Percentiles rank a stretch among this genome's conserved stretches.
These are phyloP conservation scores for Dendrocincla fuliginosa DNA, from an alignment of 2,797 vertebrate species.

Conservation along the genomic window DNA sequence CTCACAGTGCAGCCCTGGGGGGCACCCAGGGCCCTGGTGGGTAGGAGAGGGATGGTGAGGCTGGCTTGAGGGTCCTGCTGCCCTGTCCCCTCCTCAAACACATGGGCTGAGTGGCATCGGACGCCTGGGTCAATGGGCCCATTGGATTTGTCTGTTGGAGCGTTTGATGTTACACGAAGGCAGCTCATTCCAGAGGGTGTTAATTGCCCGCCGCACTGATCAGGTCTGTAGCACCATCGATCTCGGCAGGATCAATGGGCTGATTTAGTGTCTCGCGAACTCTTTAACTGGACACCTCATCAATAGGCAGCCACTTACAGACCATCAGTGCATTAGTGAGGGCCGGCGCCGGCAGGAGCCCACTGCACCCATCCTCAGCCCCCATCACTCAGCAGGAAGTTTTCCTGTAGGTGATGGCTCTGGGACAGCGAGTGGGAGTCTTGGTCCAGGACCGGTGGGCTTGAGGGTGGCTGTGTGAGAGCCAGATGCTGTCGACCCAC, in stretches of 20 bases:
- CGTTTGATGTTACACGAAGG: slow-evolving; percentile 74
- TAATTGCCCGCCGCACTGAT: slow-evolving; percentile 78
- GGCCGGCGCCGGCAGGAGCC: slow-evolving; percentile 4
- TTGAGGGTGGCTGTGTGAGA: background rate
- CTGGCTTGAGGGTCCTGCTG: background rate
- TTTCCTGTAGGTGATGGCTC: slow-evolving; percentile 43
- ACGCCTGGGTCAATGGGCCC: slow-evolving; percentile 35
- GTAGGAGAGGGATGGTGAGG: background rate
- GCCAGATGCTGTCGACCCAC: rapidly evolving
- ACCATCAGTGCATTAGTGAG: slow-evolving; percentile 55
- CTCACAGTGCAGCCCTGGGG: background rate
- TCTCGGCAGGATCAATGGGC: slow-evolving; percentile 82
- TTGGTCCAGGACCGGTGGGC: background rate
- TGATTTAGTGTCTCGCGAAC: slow-evolving; percentile 87
- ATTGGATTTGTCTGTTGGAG: slow-evolving; percentile 76
- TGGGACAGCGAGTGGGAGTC: rapidly evolving
- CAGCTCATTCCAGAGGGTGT: slow-evolving; percentile 73
- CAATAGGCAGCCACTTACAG: slow-evolving; percentile 82
- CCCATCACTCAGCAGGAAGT: slow-evolving; percentile 44
- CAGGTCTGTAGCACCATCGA: slow-evolving; percentile 82
- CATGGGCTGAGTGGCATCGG: rapidly evolving
- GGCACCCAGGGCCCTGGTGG: rapidly evolving
- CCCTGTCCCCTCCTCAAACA: rapidly evolving
- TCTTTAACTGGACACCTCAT: slow-evolving; percentile 84
- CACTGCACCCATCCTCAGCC: background rate